A percentile compares a stretch with the other conserved stretches of the same genome.
Conservation (phyloP, 2,113 vertebrate genomes). For the Laticauda colubrina region DNA sequence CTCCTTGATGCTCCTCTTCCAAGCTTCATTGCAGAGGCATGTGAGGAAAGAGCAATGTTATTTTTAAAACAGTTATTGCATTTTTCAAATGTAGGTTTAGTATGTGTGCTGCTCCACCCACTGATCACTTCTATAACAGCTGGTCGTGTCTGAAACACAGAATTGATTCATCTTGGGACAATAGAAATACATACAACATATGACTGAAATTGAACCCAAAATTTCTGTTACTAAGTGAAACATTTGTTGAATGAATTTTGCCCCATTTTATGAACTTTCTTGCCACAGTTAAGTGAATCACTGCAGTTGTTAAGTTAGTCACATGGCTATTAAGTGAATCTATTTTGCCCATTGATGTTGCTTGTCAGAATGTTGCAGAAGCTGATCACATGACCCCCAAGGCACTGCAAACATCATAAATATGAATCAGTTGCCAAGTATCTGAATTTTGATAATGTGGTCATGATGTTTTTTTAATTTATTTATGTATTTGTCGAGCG, state of each 20-base stretch:
- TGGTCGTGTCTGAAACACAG: not conserved
- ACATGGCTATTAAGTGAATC: not conserved
- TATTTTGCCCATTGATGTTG: not conserved
- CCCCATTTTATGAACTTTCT: not conserved
- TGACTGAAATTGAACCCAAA: not conserved
- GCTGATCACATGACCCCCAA: not conserved
- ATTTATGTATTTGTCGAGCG: too few species aligned
- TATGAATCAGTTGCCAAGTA: not conserved
- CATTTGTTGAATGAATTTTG: not conserved
- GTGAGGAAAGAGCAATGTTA: not conserved
- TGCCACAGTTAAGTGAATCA: not conserved
- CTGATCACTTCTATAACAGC: not conserved
- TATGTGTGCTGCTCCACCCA: not conserved
- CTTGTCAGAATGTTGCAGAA: too few species aligned
- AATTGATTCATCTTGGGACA: not conserved
- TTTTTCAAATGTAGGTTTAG: not conserved
- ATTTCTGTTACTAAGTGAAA: not conserved
- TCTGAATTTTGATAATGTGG: not conserved
- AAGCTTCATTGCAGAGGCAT: not conserved
- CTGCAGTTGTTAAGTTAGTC: not conserved
- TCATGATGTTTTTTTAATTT: not conserved
- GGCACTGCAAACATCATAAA: not conserved
- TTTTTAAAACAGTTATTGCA: not conserved
- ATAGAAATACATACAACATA: not conserved
- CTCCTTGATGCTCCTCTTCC: not conserved